These are phyloP conservation scores for Cygnus olor DNA, from an alignment of 2,797 vertebrate genomes.

Conservation along the genomic window DNA sequence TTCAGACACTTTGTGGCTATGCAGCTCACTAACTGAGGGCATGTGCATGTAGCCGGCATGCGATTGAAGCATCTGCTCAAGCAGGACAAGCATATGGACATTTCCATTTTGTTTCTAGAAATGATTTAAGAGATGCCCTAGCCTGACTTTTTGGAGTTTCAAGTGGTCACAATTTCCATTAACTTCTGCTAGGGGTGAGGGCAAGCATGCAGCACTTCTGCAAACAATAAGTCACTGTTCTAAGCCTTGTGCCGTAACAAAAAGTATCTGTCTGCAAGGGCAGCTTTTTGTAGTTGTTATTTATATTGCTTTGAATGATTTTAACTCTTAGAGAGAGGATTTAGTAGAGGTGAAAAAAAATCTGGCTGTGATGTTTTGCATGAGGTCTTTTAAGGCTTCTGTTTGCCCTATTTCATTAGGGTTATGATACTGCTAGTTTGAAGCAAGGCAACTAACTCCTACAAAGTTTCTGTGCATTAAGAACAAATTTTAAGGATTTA, in stretches of 20 bases:
- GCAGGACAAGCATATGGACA: not conserved
- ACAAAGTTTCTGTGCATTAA: not conserved
- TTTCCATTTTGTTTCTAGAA: not conserved
- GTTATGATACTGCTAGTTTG: not conserved
- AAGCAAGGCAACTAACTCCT: not conserved
- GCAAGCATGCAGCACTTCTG: not conserved
- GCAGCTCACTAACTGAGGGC: not conserved
- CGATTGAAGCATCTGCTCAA: not conserved
- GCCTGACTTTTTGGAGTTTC: not conserved
- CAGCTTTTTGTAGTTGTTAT: not conserved
- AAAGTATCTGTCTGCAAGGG: not conserved
- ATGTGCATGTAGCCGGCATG: accelerated
- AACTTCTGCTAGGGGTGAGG: not conserved
- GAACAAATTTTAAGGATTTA: not conserved
- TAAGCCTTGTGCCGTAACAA: not conserved
- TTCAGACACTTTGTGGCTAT: not conserved
- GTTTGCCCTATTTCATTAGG: not conserved
- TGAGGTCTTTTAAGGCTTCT: not conserved
- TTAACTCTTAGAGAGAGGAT: not conserved
- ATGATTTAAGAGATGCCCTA: not conserved
- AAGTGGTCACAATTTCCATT: not conserved
- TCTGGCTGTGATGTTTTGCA: not conserved
- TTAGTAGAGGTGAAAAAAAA: slow-evolving; percentile 24
- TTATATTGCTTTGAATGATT: not conserved
- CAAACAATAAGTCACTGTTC: not conserved